phyloP scores from a whole-genome alignment of 2,113 vertebrate species.

The Brevimyrus niger region DNA sequence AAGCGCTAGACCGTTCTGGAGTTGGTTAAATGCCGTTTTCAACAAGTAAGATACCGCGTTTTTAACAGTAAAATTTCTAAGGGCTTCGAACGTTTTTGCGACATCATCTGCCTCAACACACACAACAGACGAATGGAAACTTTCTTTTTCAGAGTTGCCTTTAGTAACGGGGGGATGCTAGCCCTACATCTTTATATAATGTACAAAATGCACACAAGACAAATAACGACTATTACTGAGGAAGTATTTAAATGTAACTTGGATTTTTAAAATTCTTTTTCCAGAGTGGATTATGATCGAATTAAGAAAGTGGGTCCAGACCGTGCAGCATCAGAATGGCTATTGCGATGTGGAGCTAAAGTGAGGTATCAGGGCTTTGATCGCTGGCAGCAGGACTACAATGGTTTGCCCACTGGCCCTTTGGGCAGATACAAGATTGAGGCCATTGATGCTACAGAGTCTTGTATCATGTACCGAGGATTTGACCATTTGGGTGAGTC shows the following conservation, averaged over 20 bases:
- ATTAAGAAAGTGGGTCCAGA: slow-evolving; percentile 79
- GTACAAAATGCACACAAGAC: not conserved
- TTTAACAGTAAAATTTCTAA: not conserved
- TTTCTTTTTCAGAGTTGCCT: not conserved
- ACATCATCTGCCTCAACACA: not conserved
- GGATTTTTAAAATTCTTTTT: not conserved
- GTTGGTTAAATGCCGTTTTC: slow-evolving; percentile 91
- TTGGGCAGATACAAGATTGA: slow-evolving; percentile 77
- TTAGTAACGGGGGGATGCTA: not conserved
- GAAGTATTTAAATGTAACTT: not conserved
- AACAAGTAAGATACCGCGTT: slow-evolving; percentile 73
- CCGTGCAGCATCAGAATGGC: slow-evolving; percentile 87
- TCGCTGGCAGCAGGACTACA: slow-evolving; percentile 88
- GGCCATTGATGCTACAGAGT: slow-evolving; percentile 80
- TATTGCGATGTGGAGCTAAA: slow-evolving; percentile 82
- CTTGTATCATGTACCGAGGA: slow-evolving; percentile 89
- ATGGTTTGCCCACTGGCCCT: slow-evolving; percentile 74
- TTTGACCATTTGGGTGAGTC: slow-evolving; percentile 83
- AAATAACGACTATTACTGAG: not conserved
- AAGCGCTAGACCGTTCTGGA: slow-evolving; percentile 74
- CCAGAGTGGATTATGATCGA: slow-evolving; percentile 84
- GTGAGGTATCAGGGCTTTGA: slow-evolving; percentile 78
- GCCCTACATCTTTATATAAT: not conserved
- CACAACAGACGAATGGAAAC: not conserved
- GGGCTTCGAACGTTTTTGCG: not conserved